A percentile compares a stretch with the other conserved stretches of the same genome.
Evolutionary conservation across 2,888 invertebrate species (phyloP).

Genomic region (Ligdia adustata): DNA sequence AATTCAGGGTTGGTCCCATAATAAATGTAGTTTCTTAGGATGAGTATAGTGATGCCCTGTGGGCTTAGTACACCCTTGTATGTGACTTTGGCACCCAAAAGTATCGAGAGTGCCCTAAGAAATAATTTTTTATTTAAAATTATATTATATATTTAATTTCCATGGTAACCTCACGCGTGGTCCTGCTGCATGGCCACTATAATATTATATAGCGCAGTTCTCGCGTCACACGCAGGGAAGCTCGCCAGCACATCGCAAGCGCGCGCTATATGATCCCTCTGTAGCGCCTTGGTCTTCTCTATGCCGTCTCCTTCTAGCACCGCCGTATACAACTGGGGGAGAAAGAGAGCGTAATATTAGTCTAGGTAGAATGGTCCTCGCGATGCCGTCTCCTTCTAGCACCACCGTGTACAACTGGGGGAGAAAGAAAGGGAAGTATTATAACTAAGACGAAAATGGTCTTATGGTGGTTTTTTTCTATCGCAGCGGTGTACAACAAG

Average conservation of each 20-base stretch:
- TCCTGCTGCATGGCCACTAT: conserved; percentile 92
- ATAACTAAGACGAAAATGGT: no score
- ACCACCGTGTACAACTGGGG: conserved; percentile 83
- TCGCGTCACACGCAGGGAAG: conserved; percentile 92
- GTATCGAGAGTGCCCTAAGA: no score
- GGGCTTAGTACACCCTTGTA: no score
- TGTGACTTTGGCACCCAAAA: no score
- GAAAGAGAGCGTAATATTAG: neutral
- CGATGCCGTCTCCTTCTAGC: conserved; percentile 88
- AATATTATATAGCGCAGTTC: conserved; percentile 93
- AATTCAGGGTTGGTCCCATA: no score
- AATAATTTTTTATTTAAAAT: no score
- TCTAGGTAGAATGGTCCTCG: no score
- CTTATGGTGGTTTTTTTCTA: no score
- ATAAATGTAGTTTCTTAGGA: no score
- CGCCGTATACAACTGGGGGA: conserved; percentile 78
- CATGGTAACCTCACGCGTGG: conserved; percentile 43
- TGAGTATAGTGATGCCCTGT: no score
- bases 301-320: conserved; percentile 88
- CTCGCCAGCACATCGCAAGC: conserved; percentile 90
- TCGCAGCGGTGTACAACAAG: no score
- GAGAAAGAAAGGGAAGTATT: neutral
- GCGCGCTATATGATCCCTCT: conserved; percentile 89
- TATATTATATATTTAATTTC: no score
- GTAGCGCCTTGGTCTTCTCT: conserved; percentile 88